Percentiles rank a stretch among this genome's conserved stretches.
Evolutionary conservation across 2,113 vertebrate species (phyloP).

Genomic region (Elaphurus davidianus): DNA sequence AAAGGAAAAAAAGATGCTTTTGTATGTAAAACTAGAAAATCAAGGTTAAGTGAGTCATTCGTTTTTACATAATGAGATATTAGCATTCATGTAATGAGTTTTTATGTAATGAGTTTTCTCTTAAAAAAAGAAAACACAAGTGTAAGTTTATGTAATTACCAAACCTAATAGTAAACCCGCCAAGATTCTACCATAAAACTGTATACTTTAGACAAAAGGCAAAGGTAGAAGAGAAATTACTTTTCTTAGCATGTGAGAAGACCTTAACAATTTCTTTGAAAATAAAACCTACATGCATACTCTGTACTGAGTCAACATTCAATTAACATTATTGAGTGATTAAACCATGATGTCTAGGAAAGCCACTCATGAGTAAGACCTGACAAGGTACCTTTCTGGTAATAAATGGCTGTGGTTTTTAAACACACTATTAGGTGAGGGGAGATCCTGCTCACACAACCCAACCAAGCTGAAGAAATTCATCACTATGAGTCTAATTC

Average conservation of each 20-base stretch:
- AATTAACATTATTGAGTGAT: background rate
- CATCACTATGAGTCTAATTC: background rate
- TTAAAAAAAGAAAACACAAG: background rate
- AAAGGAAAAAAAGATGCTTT: background rate
- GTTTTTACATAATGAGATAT: background rate
- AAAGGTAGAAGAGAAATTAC: background rate
- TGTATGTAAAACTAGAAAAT: background rate
- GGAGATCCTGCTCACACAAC: background rate
- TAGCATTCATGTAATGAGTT: background rate
- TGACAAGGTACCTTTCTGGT: background rate
- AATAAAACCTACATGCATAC: background rate
- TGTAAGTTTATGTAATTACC: background rate
- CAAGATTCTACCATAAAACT: background rate
- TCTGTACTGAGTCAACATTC: background rate
- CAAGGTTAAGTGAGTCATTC: background rate
- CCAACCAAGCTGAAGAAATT: background rate
- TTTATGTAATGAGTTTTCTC: background rate
- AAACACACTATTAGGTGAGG: background rate
- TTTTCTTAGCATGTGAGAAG: background rate
- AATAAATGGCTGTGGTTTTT: background rate
- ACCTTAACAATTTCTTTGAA: background rate
- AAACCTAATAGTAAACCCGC: background rate
- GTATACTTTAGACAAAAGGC: background rate
- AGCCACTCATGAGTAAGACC: background rate
- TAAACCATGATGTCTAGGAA: background rate